phyloP scores from a whole-genome alignment of 2,113 vertebrate species.

The Prionailurus bengalensis region DNA sequence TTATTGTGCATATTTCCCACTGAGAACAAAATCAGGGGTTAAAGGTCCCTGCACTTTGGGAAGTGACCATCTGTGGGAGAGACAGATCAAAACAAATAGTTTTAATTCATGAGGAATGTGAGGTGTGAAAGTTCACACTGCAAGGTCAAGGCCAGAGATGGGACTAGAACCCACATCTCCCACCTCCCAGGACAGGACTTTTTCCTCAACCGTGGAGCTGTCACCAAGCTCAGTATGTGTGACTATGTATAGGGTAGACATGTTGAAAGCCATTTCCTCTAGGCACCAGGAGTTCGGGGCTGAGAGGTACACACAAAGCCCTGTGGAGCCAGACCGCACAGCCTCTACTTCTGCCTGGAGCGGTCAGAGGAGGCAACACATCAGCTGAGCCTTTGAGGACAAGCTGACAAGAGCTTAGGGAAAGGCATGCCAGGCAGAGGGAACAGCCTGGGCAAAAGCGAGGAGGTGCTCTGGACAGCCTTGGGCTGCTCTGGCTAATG shows the following conservation, averaged over 20 bases:
- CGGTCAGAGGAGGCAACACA: background rate
- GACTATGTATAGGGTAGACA: background rate
- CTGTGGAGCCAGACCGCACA: background rate
- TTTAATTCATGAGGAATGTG: slow-evolving; percentile 14
- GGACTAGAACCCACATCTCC: background rate
- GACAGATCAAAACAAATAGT: background rate
- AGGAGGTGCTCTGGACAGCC: background rate
- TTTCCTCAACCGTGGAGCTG: background rate
- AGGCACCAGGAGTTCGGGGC: background rate
- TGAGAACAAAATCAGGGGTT: background rate
- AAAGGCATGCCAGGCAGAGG: background rate
- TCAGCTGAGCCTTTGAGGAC: background rate
- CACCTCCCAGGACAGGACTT: background rate
- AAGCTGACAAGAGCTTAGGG: background rate
- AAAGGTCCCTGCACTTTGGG: background rate
- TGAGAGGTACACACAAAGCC: background rate
- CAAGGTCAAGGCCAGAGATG: background rate
- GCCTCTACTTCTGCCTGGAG: background rate
- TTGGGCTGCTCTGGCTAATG: background rate
- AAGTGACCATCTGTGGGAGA: background rate
- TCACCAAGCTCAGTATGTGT: background rate
- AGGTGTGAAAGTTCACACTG: background rate
- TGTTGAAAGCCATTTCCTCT: background rate
- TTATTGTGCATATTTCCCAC: background rate
- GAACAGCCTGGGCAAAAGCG: background rate